These are phyloP conservation scores for Himalopsyche anomala DNA, from an alignment of 2,888 invertebrate genomes.

Conservation along the genomic window DNA sequence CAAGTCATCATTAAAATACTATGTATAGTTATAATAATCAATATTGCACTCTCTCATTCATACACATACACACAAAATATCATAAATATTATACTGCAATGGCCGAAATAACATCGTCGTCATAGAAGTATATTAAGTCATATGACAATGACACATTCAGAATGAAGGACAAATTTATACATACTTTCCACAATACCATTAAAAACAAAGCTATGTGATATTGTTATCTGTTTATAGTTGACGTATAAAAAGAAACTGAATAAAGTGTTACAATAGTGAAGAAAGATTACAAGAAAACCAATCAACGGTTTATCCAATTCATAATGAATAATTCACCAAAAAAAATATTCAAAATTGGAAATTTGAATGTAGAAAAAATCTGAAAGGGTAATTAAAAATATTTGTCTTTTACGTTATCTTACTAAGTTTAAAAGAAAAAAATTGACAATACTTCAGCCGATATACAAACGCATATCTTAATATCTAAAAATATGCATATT, in stretches of 20 bases:
- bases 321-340: no score
- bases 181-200: no score
- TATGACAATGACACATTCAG: background rate
- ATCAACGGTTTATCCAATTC: no score
- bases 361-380: no score
- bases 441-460: conserved; percentile 1
- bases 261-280: background rate
- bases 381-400: background rate
- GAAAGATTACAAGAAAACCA: background rate
- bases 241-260: no score
- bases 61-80: conserved; percentile 17
- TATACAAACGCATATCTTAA: conserved; percentile 13
- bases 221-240: no score
- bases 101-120: background rate
- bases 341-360: no score
- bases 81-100: conserved; percentile 13
- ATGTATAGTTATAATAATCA: conserved; percentile 47
- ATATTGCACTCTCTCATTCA: conserved; percentile 41
- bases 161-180: no score
- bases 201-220: no score
- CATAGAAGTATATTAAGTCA: background rate
- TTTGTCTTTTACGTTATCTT: background rate
- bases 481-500: conserved; percentile 21
- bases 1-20: conserved; percentile 58
- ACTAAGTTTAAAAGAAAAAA: background rate